Conservation (phyloP, 2,888 invertebrate species). For the Diarsia dahlii region DNA sequence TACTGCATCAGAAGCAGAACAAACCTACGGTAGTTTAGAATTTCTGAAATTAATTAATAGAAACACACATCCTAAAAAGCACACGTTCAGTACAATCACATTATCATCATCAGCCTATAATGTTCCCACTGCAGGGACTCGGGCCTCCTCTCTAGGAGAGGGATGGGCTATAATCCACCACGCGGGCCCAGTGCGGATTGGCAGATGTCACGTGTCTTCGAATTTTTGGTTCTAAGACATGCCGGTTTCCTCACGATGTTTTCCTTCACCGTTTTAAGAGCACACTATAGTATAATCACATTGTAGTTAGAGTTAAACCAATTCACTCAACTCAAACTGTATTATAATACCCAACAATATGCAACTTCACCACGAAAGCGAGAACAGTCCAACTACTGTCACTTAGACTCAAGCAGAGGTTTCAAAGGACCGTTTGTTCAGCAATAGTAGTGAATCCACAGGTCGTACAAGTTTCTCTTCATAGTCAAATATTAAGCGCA, state of each 20-base stretch:
- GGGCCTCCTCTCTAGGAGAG: too few species aligned
- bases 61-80: not conserved
- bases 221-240: too few species aligned
- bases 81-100: too few species aligned
- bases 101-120: too few species aligned
- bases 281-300: too few species aligned
- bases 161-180: too few species aligned
- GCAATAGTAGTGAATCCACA: conserved; percentile 9
- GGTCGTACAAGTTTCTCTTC: conserved; percentile 17
- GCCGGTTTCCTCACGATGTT: too few species aligned
- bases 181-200: too few species aligned
- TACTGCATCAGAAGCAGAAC: not conserved
- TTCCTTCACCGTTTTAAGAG: too few species aligned
- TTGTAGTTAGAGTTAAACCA: too few species aligned
- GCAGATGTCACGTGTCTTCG: too few species aligned
- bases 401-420: not conserved
- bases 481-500: not conserved
- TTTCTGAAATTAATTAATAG: not conserved
- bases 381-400: not conserved
- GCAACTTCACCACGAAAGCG: not conserved
- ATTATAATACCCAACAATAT: not conserved
- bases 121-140: too few species aligned
- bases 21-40: not conserved
- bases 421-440: not conserved
- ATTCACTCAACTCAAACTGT: not conserved